phyloP scores from a whole-genome alignment of 2,888 invertebrate species.

The Hirtodrosophila cameraria region DNA sequence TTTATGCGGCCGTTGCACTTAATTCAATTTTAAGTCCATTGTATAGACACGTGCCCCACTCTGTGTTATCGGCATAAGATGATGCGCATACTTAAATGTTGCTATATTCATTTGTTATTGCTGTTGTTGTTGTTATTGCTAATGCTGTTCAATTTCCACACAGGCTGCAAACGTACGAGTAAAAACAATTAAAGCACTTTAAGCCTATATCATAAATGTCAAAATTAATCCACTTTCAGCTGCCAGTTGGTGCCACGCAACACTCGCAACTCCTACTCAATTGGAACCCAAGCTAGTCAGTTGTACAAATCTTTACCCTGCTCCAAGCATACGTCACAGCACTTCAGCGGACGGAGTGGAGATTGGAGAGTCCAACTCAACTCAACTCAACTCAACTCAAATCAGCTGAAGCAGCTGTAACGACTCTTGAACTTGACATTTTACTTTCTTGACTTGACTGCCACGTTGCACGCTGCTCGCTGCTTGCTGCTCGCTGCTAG shows the following conservation, averaged over 20 bases:
- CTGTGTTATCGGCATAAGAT: slow-evolving; percentile 7
- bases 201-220: slow-evolving; percentile 73
- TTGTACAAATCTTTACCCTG: slow-evolving; percentile 10
- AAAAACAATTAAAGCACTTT: slow-evolving; percentile 74
- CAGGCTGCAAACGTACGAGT: slow-evolving; percentile 27
- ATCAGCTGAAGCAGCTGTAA: slow-evolving; percentile 67
- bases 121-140: slow-evolving; percentile 3
- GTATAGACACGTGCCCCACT: slow-evolving; percentile 52
- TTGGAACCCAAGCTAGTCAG: slow-evolving; percentile 27
- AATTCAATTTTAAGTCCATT: slow-evolving; percentile 49
- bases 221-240: slow-evolving; percentile 75
- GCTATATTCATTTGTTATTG: slow-evolving; percentile 11
- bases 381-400: too few relatives aligned
- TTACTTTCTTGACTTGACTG: slow-evolving; percentile 50
- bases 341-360: slow-evolving; percentile 30
- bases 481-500: too few relatives aligned
- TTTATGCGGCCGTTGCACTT: slow-evolving; percentile 66
- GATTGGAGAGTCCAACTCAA: too few relatives aligned
- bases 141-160: slow-evolving; percentile 2
- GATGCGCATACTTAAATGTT: slow-evolving; percentile 8
- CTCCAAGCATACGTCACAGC: slow-evolving; percentile 32
- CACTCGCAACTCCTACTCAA: slow-evolving; percentile 21
- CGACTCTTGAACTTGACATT: slow-evolving; percentile 80
- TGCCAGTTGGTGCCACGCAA: slow-evolving; percentile 40
- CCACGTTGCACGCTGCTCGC: background rate